These are phyloP conservation scores for Prorops nasuta DNA, from an alignment of 1,140 invertebrate species.

Conservation along the genomic window DNA sequence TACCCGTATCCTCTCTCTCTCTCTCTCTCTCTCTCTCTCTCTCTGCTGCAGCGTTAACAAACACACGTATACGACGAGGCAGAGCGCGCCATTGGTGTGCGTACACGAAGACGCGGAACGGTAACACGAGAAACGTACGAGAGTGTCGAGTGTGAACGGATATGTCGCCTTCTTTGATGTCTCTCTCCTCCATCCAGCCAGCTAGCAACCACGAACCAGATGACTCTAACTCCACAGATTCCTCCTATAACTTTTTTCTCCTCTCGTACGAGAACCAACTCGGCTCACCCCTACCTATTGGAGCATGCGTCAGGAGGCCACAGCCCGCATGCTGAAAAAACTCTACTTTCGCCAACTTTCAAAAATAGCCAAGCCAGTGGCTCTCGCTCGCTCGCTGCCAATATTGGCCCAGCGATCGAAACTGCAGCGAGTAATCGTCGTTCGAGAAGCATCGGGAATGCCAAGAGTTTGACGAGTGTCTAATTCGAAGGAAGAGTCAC, in stretches of 20 bases:
- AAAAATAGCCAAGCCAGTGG: neutral
- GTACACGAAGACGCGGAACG: neutral
- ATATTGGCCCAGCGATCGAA: too few relatives aligned
- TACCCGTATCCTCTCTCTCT: constrained; percentile 19
- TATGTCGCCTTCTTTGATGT: constrained; percentile 54
- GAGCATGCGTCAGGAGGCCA: too few relatives aligned
- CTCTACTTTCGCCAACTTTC: constrained; percentile 32
- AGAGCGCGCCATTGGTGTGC: too few relatives aligned
- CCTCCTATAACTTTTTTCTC: constrained; percentile 10
- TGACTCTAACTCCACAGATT: neutral
- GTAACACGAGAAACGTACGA: constrained; percentile 32
- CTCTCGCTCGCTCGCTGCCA: neutral
- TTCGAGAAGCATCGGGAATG: too few relatives aligned
- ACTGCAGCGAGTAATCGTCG: too few relatives aligned
- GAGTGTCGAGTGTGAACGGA: constrained; percentile 48
- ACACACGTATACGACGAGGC: constrained; percentile 1
- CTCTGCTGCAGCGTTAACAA: constrained; percentile 7
- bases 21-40: neutral
- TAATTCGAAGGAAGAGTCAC: too few relatives aligned
- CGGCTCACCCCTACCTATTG: constrained; percentile 17
- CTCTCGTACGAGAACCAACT: constrained; percentile 10
- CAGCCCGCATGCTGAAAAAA: too few relatives aligned
- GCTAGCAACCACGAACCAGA: neutral
- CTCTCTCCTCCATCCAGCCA: constrained; percentile 1
- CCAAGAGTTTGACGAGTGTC: too few relatives aligned